Evolutionary conservation across 2,888 invertebrate genomes (phyloP).

Genomic region (Leptopilina drosophilae): DNA sequence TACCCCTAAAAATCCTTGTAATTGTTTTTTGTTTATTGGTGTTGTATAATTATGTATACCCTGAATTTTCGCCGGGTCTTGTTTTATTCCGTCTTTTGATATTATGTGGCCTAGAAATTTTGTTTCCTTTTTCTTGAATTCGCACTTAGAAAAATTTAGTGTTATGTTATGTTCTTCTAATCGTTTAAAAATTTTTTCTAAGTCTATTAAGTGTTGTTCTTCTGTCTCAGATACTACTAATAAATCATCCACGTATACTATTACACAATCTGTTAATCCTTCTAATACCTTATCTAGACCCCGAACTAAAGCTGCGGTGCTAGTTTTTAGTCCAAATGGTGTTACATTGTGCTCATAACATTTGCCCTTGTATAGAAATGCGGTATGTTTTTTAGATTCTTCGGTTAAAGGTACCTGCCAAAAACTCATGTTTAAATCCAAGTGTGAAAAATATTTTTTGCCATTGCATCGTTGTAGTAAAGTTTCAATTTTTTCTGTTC

Average conservation of each 20-base stretch:
- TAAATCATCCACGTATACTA: no score
- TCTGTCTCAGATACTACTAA: neutral
- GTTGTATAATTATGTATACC: neutral
- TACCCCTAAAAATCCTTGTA: neutral
- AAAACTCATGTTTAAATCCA: conserved; percentile 55
- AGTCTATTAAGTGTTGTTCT: conserved; percentile 6
- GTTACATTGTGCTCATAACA: conserved; percentile 46
- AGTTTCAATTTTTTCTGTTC: neutral
- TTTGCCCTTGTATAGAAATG: conserved; percentile 40
- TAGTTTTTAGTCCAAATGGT: conserved; percentile 45
- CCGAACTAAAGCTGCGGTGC: conserved; percentile 14
- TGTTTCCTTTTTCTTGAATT: no score
- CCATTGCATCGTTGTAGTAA: neutral
- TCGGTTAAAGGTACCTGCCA: conserved; percentile 55
- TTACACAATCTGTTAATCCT: no score
- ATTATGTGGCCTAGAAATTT: no score
- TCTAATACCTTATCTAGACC: conserved; percentile 18
- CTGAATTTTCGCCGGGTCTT: no score
- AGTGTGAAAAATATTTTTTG: conserved; percentile 40
- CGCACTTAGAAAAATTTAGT: no score
- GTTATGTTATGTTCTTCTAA: no score
- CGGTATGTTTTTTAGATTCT: conserved; percentile 13
- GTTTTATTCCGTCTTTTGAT: no score
- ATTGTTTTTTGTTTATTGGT: neutral
- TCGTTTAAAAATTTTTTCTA: no score